Evolutionary conservation across 2,113 vertebrate species (phyloP), one percentile per base, ranked within the genome.

Genomic region (Pseudorasbora parva): DNA sequence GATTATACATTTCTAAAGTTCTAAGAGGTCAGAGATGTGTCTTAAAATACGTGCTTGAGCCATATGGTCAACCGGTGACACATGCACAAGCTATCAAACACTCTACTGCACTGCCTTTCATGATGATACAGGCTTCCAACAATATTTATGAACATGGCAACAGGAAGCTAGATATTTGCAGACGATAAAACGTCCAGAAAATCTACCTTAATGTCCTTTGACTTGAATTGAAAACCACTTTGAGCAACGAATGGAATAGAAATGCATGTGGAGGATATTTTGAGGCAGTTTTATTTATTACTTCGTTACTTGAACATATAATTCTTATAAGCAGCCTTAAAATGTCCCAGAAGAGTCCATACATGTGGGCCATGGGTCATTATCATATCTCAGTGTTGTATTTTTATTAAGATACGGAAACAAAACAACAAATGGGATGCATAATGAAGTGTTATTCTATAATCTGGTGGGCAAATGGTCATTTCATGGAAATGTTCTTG

Each of bases 221-320:
- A 66, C 73, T 78, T 68, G 51, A 82, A 60, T 6, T 60, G 71
- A 69, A 47, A 85, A 76, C 49, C 78, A 75, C 69, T 75, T 30
- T 56, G 41, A 25, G 37, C 25, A 64, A 27, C 21, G 56, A 5
- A 57, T 23, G 30, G 57, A 76, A 23, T 14, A 19, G 43, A 45
- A 75, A 23, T 45, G 1, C 69, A 43, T 41, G 19, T 37, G 21
- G 43, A 51, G 37, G 21, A 71, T 59, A 3, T 57, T 78, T 78
- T 83, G 7, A 64, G 85, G 82, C 15, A 60, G 12, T 51, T 85
- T 43, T 80, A 81, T 78, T 82, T 30, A 82, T 66, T 85, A 37
- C 43, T 69, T 86, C 37, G 60, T 68, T 82, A 86, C 86, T 89
- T 91, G 81, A 87, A 85, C 75, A 86, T 75, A 7, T 37, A 37